These are phyloP conservation scores for Pao palembangensis DNA, from an alignment of 2,113 vertebrate genomes.

Conservation along the genomic window DNA sequence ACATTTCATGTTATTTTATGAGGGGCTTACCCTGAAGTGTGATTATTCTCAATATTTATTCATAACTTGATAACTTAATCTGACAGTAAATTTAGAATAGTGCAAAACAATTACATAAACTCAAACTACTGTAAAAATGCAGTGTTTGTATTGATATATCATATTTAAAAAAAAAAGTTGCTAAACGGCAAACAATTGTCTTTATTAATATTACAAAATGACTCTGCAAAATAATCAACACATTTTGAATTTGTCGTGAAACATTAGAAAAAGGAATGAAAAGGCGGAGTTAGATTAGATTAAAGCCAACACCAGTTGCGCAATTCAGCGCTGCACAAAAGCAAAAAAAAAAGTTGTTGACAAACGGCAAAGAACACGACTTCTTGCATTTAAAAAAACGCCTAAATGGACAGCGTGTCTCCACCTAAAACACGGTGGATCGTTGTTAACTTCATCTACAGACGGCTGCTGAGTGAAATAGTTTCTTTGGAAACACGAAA, in stretches of 20 bases:
- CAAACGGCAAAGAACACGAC: slow-evolving; percentile 40
- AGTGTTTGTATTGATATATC: not conserved
- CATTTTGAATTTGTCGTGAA: slow-evolving; percentile 25
- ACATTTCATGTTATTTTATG: too few species aligned
- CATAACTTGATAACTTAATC: too few species aligned
- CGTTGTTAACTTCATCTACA: not conserved
- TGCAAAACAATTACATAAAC: not conserved
- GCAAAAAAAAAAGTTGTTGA: slow-evolving; percentile 55
- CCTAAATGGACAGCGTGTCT: not conserved
- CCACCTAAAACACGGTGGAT: slow-evolving; percentile 4
- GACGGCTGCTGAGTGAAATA: not conserved
- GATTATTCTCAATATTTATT: too few species aligned
- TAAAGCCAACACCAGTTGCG: slow-evolving; percentile 51
- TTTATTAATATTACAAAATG: slow-evolving; percentile 1
- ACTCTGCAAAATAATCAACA: not conserved
- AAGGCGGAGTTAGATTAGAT: slow-evolving; percentile 47
- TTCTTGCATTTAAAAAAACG: slow-evolving; percentile 17
- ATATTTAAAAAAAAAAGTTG: not conserved
- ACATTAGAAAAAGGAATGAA: slow-evolving; percentile 33
- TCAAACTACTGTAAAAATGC: not conserved
- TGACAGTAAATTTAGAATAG: not conserved
- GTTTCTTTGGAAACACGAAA: slow-evolving; percentile 20
- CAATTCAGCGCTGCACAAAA: slow-evolving; percentile 42
- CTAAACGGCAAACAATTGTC: not conserved
- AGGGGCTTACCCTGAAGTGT: too few species aligned